Evolutionary conservation across 2,888 invertebrate genomes (phyloP), one percentile per base, ranked within the genome.

Genomic region (Metalampra italica): DNA sequence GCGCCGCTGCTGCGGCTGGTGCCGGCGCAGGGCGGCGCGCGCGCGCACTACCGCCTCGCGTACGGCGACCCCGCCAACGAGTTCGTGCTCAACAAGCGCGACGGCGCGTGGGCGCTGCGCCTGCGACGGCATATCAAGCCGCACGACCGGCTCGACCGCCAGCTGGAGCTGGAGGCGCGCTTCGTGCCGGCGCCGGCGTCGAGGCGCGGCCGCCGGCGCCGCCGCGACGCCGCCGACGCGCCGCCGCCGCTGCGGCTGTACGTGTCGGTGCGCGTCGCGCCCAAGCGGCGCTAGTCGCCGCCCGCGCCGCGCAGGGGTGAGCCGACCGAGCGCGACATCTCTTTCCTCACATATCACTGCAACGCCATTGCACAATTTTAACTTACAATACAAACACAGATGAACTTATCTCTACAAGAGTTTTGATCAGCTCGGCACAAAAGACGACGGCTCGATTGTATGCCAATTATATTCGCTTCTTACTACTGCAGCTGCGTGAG

Each of bases 141-240:
- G 0, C 50, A 65, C 36, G 66, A 61, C 1, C 55, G 46, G 1
- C 38, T 84, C 8, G 71, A 79, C 38, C 60, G 64, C 1, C 88
- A 88, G 53, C 51, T 88, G n/a, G 88, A 88, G 56, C 49, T 88
- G 1, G 88, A 88, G 30, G 88, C 86, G 1, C 64, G 87, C 36
- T 83, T 84, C 59, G 86, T 87, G 36, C 55, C 69, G 3, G 59
- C 56, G n/a, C 71, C 75, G 0, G 62, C 57, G 42, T 52, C 40
- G 45, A 46, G 50, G 43, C 57, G 77, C 30, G 50, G 62, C 11
- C 52, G 75, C 15, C 14, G 45, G 45, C 50, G 41, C 56, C 76
- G 34, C 51, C 63, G 11, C 53, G 76, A 11, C 66, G 78, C 0
- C 67, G 63, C n/a, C 57, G 63, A 5, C 7, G 56, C 60, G 29